Percentiles rank a stretch among this genome's conserved stretches.
Conservation (phyloP, 2,797 vertebrate genomes). For the Manis pentadactyla region DNA sequence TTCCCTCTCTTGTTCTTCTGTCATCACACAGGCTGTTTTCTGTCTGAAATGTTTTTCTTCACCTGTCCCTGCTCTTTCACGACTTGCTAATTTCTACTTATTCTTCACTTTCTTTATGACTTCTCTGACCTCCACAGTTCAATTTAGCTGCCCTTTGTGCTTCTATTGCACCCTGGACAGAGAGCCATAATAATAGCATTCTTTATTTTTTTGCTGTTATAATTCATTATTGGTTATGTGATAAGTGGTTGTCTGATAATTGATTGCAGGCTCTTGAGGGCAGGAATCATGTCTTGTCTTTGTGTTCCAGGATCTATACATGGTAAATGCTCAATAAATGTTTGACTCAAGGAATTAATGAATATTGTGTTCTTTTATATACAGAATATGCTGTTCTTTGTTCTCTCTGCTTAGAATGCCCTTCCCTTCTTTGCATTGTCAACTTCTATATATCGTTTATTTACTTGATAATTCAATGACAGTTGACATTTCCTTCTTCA, state of each 20-base stretch:
- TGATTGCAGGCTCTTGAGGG: not conserved
- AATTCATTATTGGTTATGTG: not conserved
- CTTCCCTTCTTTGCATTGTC: not conserved
- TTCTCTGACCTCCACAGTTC: not conserved
- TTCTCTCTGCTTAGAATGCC: not conserved
- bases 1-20: not conserved
- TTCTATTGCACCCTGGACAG: not conserved
- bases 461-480: not conserved
- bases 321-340: not conserved
- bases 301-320: not conserved
- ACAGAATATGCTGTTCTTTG: not conserved
- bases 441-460: conserved; percentile 13
- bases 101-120: not conserved
- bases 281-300: not conserved
- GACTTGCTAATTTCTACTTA: not conserved
- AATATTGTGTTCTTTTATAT: not conserved
- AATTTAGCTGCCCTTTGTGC: not conserved
- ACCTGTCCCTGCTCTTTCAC: not conserved
- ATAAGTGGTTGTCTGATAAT: not conserved
- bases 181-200: not conserved
- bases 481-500: not conserved
- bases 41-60: not conserved
- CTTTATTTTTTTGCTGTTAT: not conserved
- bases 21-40: not conserved
- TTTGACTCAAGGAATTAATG: not conserved